Conservation (phyloP, 1,140 invertebrate species). For the Adelges cooleyi region DNA sequence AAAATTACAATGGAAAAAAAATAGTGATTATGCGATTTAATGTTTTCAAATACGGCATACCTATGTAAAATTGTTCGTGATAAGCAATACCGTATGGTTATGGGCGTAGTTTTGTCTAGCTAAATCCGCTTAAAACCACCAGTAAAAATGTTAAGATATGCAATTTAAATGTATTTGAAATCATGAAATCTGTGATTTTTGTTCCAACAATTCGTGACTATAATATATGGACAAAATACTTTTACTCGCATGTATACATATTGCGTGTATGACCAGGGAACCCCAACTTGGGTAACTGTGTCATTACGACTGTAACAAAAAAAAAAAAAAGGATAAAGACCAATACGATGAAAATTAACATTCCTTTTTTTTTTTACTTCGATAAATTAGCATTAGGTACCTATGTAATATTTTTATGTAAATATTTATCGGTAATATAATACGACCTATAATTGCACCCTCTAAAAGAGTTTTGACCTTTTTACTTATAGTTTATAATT, state of each 20-base stretch:
- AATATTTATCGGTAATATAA: conserved; percentile 7
- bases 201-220: conserved; percentile 4
- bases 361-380: conserved; percentile 12
- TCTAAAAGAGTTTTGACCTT: conserved; percentile 7
- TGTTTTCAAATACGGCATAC: too few species aligned
- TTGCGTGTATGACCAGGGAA: not conserved
- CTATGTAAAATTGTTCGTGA: too few species aligned
- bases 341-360: conserved; percentile 3
- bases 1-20: too few species aligned
- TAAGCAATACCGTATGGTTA: too few species aligned
- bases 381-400: not conserved
- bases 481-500: conserved; percentile 12
- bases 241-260: not conserved
- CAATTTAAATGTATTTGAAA: too few species aligned
- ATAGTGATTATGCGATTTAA: too few species aligned
- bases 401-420: conserved; percentile 4
- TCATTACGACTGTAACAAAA: not conserved
- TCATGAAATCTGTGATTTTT: too few species aligned
- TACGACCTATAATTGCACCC: not conserved
- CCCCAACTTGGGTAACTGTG: not conserved
- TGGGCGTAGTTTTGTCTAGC: too few species aligned
- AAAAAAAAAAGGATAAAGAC: not conserved
- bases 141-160: too few species aligned
- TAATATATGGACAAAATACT: too few species aligned
- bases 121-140: too few species aligned